Conservation (phyloP, 2,113 vertebrate species). For the Aegithalos caudatus region DNA sequence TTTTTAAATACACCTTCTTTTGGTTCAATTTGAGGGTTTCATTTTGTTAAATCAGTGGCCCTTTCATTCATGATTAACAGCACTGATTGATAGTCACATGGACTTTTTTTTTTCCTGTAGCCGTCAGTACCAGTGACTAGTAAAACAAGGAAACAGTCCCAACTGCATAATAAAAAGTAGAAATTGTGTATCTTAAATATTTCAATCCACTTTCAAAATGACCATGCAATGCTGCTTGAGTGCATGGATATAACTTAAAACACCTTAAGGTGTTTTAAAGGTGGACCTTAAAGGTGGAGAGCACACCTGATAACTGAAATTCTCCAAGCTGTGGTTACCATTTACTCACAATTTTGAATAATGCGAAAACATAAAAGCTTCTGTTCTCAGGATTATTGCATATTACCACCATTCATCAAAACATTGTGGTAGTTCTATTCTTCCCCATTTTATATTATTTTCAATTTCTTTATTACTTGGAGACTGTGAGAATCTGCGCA, state of each 20-base stretch:
- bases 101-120: not conserved
- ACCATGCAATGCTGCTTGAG: not conserved
- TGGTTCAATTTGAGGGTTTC: not conserved
- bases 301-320: not conserved
- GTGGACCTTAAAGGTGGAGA: not conserved
- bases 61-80: not conserved
- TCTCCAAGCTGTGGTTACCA: not conserved
- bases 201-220: not conserved
- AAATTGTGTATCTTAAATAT: not conserved
- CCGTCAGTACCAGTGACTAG: not conserved
- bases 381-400: not conserved
- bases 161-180: not conserved
- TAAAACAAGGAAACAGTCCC: not conserved
- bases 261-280: too few species aligned
- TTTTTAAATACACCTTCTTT: not conserved
- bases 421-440: not conserved
- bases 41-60: not conserved
- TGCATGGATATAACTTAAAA: not conserved
- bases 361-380: not conserved
- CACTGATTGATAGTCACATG: not conserved
- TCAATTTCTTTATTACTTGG: not conserved
- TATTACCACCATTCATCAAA: constrained; percentile 20
- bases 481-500: not conserved
- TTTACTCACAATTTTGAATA: not conserved
- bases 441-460: not conserved